These are phyloP conservation scores for Scaptomyza cyrtandrae DNA, from an alignment of 2,888 invertebrate genomes.

Conservation along the genomic window DNA sequence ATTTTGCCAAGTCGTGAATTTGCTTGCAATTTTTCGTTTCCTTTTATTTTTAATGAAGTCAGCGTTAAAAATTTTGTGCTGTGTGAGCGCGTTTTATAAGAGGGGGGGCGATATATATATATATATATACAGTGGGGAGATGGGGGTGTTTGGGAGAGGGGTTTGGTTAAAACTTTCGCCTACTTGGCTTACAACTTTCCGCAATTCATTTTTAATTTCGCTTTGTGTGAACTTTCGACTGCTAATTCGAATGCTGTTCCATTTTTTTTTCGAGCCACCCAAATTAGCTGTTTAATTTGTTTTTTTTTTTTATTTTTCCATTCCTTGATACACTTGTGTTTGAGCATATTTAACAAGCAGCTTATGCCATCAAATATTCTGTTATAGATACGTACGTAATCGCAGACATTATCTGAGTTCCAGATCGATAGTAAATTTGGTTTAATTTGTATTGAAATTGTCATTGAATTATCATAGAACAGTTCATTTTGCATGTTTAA, in stretches of 20 bases:
- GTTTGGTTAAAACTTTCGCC: conserved; percentile 16
- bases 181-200: conserved; percentile 53
- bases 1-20: conserved; percentile 66
- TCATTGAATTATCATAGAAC: not conserved
- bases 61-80: conserved; percentile 70
- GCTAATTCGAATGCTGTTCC: conserved; percentile 20
- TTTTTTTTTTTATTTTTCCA: not conserved
- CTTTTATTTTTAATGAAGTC: conserved; percentile 70
- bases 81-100: conserved; percentile 46
- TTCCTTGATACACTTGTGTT: not conserved
- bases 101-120: not conserved
- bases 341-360: conserved; percentile 12
- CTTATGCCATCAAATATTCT: not conserved
- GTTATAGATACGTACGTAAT: too few species aligned
- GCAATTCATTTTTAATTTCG: conserved; percentile 66
- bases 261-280: conserved; percentile 17
- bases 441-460: not conserved
- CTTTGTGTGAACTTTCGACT: conserved; percentile 44
- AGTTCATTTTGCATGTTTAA: not conserved
- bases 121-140: not conserved
- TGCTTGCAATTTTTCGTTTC: conserved; percentile 60
- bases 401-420: too few species aligned
- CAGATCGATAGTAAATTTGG: too few species aligned
- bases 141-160: not conserved
- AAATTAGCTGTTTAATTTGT: conserved; percentile 27